phyloP scores from a whole-genome alignment of 1,140 invertebrate genomes.

The Plutomurus gul region DNA sequence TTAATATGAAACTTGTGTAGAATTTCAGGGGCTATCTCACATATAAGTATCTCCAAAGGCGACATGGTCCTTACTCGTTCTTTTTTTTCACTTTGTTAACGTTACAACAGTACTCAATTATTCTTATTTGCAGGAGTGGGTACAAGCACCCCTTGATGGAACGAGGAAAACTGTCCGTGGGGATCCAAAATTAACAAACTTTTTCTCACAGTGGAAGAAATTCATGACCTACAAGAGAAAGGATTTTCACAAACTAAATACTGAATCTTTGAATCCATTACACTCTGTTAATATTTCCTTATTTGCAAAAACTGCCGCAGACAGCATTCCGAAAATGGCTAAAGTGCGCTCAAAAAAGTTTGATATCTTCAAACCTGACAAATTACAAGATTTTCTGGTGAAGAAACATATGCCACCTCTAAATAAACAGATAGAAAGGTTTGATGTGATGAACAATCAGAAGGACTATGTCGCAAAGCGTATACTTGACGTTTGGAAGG shows the following conservation, averaged over 20 bases:
- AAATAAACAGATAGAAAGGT: not conserved
- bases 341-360: slow-evolving; percentile 8
- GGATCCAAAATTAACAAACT: slow-evolving; percentile 2
- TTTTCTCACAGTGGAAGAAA: slow-evolving; percentile 24
- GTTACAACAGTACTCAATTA: not conserved
- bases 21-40: too few relatives aligned
- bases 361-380: slow-evolving; percentile 29
- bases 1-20: too few relatives aligned
- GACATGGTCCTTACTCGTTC: not conserved
- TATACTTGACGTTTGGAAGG: slow-evolving; percentile 16
- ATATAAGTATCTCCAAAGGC: too few relatives aligned
- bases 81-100: not conserved
- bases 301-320: not conserved
- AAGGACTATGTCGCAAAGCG: not conserved
- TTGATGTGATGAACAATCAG: not conserved
- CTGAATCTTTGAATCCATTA: not conserved
- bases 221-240: not conserved
- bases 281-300: not conserved
- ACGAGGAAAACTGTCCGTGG: not conserved
- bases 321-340: not conserved
- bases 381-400: not conserved
- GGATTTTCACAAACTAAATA: not conserved
- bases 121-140: slow-evolving; percentile 43
- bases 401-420: not conserved
- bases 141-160: not conserved